Evolutionary conservation across 1,140 invertebrate genomes (phyloP), one percentile per base, ranked within the genome.

Genomic region (Camponotus vicinus): DNA sequence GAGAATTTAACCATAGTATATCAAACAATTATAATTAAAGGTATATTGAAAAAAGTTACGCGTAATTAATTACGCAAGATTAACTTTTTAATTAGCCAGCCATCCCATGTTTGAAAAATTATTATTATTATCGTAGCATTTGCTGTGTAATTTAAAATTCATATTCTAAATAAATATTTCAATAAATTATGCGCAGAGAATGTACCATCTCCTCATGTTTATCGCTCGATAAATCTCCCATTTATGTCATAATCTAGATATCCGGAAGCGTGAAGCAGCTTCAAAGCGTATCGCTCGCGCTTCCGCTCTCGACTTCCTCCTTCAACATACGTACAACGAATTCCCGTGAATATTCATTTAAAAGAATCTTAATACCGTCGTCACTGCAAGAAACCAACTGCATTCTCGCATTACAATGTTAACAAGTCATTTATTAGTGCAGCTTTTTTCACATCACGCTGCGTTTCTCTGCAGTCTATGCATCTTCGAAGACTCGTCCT

Each of bases 271-370:
- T 27, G 78, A 71, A 42, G 69, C 40, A 45, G 13, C 42, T 75
- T 61, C 55, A 55, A 73, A 37, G 55, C 27, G 5, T 40, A n/a
- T 11, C 27, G 27, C 18, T 49, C 67, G 79, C 55, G 13, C 40
- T 75, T 83, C 79, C 79, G 79, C 27, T 37, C 40, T 82, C 67
- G 18, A 61, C 79, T 82, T 82, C 67, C 79, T 82, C 27, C 18
- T 83, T 61, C 55, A 34, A 59, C 18, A 45, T 15, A 18, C 27
- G 18, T 34, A 42, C 34, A 37, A 45, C 3, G n/a, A 21, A 61
- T n/a, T 75, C 7, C 13, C 40, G 11, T 27, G 27, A n/a, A 37
- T 69, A 67, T 8, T 11, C 37, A 42, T 70, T 55, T 67, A 18
- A 37, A 37, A 32, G 11, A 55, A 13, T 37, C 15, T 71, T 45